Evolutionary conservation across 2,113 vertebrate species (phyloP).

Genomic region (Eleginops maclovinus): DNA sequence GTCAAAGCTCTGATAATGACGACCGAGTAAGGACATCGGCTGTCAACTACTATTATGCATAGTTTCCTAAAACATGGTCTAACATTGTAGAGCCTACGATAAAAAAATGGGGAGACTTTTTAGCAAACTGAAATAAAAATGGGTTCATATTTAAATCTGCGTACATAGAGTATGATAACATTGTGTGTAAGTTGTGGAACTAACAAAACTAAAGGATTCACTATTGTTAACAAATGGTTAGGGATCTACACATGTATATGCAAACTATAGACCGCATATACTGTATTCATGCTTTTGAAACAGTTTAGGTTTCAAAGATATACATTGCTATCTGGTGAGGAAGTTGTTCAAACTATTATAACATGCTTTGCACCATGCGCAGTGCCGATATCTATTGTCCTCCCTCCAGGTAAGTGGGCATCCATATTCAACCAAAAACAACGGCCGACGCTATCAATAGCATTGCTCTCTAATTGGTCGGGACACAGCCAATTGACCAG

Average conservation of each 20-base stretch:
- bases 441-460: conserved; percentile 57
- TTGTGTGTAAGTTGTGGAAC: too few relatives aligned
- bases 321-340: too few relatives aligned
- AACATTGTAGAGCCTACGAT: too few relatives aligned
- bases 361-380: background rate
- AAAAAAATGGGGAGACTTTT: too few relatives aligned
- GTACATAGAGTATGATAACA: too few relatives aligned
- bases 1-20: too few relatives aligned
- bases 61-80: too few relatives aligned
- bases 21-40: too few relatives aligned
- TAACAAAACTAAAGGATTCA: too few relatives aligned
- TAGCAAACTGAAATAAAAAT: too few relatives aligned
- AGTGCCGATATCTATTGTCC: conserved; percentile 8
- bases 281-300: background rate
- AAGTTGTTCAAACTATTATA: background rate
- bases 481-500: conserved; percentile 50
- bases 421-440: conserved; percentile 41
- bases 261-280: background rate
- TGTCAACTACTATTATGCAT: too few relatives aligned
- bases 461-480: conserved; percentile 44
- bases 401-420: conserved; percentile 21
- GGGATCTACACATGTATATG: background rate
- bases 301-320: background rate
- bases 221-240: background rate
- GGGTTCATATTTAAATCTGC: too few relatives aligned